phyloP scores from a whole-genome alignment of 2,113 vertebrate species.

The Onychorhynchus coronatus region DNA sequence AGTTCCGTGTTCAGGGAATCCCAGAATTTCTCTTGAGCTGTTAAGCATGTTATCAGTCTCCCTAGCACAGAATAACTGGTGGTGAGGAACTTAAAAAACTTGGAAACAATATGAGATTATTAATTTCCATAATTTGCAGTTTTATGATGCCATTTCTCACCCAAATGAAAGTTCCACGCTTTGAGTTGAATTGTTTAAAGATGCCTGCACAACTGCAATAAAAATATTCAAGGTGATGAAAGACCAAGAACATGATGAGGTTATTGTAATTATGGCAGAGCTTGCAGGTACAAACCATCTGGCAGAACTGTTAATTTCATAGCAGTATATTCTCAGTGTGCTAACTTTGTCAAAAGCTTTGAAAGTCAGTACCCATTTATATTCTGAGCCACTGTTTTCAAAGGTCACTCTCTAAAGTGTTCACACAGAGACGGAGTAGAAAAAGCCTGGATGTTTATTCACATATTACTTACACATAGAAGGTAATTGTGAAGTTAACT shows the following conservation, averaged over 20 bases:
- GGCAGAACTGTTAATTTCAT: constrained; percentile 58
- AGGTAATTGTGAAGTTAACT: constrained; percentile 7
- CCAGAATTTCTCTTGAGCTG: background rate
- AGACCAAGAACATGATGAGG: constrained; percentile 52
- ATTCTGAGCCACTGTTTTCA: constrained; percentile 43
- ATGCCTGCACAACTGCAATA: constrained; percentile 50
- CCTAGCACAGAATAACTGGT: background rate
- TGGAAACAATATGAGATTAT: constrained; percentile 22
- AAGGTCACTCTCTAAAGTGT: constrained; percentile 58
- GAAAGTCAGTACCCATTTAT: constrained; percentile 53
- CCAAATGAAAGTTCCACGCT: constrained; percentile 4
- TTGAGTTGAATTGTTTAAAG: constrained; percentile 50
- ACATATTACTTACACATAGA: constrained; percentile 25
- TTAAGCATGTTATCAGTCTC: background rate
- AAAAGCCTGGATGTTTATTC: constrained; percentile 29
- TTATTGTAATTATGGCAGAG: constrained; percentile 62
- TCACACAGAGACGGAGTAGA: background rate
- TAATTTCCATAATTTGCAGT: constrained; percentile 47
- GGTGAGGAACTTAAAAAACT: background rate
- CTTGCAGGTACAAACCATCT: constrained; percentile 67
- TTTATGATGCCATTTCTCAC: constrained; percentile 36
- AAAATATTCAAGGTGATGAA: constrained; percentile 61
- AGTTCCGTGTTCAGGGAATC: background rate
- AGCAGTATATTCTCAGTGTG: constrained; percentile 21
- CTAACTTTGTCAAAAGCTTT: constrained; percentile 56